Base-by-base conservation (phyloP, 1,140 invertebrate genomes). In the Steinernema khuongi region DNA sequence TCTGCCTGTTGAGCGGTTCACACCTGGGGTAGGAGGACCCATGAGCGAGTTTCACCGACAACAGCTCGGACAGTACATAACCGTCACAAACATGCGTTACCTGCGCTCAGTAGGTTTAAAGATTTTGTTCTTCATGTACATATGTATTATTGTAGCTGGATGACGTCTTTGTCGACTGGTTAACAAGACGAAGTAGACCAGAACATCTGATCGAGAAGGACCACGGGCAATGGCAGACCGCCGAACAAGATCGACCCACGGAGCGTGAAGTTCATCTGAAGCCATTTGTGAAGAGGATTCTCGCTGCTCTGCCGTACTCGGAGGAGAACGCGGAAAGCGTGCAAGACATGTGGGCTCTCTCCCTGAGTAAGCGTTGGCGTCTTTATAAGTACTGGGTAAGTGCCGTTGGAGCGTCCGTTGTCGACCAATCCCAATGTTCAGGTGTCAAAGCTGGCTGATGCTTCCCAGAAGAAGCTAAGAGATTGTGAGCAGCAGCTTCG, bases 331-430 rank as follows among this genome's bases (percentile, higher is more conserved):
- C 70, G 2, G 0, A 74, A 7, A 33, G 44, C 1, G 69, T 80
- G 31, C 19, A 14, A 17, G 73, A 85, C 66, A 70, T 86, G 2
- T 86, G 84, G 83, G 73, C 71, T 26, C 72, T 87, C 18, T 32
- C 73, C 7, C 22, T 74, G 1, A 43, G 36, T 18, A 71, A 86
- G 11, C 80, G 86, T 66, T 87, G 86, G 85, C 33, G 78, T 7
- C 74, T 87, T 31, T 87, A 86, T 72, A 60, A 79, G 32, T 80
- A 71, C 22, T 87, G 86, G 85, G 68, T 83, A 17, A 67, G 1
- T n/a, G n/a, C n/a, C n/a, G n/a, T n/a, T n/a, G n/a, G n/a, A n/a
- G n/a, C n/a, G n/a, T n/a, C n/a, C n/a, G n/a, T n/a, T n/a, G n/a
- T n/a, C n/a, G n/a, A n/a, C n/a, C n/a, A n/a, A n/a, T n/a, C n/a